Evolutionary conservation across 2,888 invertebrate genomes (phyloP).

Genomic region (Capitulum mitella): DNA sequence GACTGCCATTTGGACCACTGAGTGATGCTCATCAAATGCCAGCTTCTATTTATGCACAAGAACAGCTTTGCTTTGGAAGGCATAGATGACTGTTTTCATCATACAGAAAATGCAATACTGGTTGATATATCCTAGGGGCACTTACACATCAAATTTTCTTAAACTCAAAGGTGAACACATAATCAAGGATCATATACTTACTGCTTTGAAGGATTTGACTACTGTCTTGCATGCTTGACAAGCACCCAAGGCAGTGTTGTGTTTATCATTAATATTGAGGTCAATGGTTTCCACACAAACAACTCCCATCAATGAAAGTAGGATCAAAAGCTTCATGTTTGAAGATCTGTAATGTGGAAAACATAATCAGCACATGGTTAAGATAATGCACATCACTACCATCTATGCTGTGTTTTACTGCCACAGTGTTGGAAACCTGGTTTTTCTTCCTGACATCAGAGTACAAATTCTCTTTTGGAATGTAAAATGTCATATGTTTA

Average conservation of each 20-base stretch:
- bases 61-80: not conserved
- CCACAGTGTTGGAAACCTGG: no score
- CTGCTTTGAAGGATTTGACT: conserved; percentile 4
- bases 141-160: not conserved
- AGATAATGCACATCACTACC: not conserved
- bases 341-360: not conserved
- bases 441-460: no score
- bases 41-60: not conserved
- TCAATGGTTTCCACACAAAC: not conserved
- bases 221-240: conserved; percentile 14
- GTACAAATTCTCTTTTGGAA: no score
- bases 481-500: no score
- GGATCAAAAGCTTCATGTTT: not conserved
- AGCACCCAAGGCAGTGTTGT: not conserved
- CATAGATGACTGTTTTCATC: not conserved
- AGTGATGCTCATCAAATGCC: no score
- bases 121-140: not conserved
- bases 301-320: not conserved
- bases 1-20: no score
- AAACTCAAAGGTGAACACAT: not conserved
- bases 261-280: not conserved
- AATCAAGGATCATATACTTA: not conserved
- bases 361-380: not conserved
- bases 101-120: no score
- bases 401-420: not conserved